Conservation (phyloP, 2,113 vertebrate species). For the Hippopotamus amphibius region DNA sequence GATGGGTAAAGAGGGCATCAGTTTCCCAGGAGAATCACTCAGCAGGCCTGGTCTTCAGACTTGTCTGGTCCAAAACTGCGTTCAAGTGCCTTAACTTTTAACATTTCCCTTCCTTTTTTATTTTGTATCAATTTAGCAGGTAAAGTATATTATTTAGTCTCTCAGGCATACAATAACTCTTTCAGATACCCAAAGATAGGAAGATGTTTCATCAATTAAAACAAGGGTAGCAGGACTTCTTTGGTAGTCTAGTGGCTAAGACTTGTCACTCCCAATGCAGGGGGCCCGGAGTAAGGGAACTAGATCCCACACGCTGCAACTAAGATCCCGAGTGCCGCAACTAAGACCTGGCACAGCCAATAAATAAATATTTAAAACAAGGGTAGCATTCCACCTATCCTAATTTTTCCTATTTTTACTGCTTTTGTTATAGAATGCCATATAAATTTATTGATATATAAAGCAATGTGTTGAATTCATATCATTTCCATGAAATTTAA, state of each 20-base stretch:
- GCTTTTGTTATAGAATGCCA: background rate
- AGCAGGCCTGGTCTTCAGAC: too few species aligned
- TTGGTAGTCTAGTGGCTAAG: too few species aligned
- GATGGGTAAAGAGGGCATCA: background rate
- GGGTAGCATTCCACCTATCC: background rate
- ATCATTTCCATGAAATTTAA: background rate
- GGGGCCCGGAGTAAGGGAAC: too few species aligned
- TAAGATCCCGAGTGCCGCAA: too few species aligned
- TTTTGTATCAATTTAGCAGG: background rate
- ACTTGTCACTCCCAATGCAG: too few species aligned
- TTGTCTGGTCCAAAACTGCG: background rate
- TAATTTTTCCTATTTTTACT: background rate
- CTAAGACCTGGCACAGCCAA: too few species aligned
- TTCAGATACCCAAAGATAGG: background rate
- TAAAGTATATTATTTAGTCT: background rate
- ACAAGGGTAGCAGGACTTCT: background rate
- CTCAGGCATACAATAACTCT: background rate
- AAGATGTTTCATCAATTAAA: background rate
- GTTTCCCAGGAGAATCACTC: background rate
- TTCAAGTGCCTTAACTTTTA: background rate
- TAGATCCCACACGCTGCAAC: too few species aligned
- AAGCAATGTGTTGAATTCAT: background rate
- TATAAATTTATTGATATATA: background rate
- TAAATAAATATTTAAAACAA: background rate
- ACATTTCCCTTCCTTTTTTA: fast-evolving